A percentile compares a stretch with the other conserved stretches of the same genome.
Evolutionary conservation across 2,113 vertebrate species (phyloP).

Genomic region (Pseudolaguvia tuberculata): DNA sequence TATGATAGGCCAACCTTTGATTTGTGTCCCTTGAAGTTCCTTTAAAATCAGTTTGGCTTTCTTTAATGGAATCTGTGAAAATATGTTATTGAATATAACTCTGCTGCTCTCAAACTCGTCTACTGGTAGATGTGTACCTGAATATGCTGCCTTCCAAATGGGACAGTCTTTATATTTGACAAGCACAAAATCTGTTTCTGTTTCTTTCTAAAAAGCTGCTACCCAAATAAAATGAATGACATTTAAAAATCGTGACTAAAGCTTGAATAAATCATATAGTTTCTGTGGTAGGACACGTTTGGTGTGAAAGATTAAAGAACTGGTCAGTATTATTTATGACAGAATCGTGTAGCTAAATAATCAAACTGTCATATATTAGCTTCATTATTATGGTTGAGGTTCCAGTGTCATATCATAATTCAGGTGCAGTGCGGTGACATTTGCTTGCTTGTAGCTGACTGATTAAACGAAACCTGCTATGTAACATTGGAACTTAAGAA

Average conservation of each 20-base stretch:
- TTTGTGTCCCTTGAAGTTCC: not conserved
- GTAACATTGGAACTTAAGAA: conserved; percentile 11
- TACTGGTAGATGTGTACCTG: not conserved
- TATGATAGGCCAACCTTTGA: too few species aligned
- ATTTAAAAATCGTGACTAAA: conserved; percentile 4
- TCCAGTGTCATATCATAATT: conserved; percentile 12
- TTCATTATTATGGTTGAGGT: conserved; percentile 8
- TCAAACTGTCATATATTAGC: not conserved
- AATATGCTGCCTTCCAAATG: conserved; percentile 5
- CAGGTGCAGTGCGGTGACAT: not conserved
- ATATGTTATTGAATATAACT: not conserved
- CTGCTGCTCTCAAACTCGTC: conserved; percentile 5
- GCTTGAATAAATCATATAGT: not conserved
- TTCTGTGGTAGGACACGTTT: not conserved
- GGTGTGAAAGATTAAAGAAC: not conserved
- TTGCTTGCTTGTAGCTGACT: conserved; percentile 7
- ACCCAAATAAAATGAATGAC: not conserved
- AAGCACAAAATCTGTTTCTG: not conserved
- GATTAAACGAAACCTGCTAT: not conserved
- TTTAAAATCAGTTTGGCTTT: not conserved
- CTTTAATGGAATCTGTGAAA: not conserved
- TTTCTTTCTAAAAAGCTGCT: conserved; percentile 1
- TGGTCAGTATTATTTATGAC: not conserved
- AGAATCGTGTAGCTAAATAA: not conserved
- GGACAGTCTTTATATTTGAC: conserved; percentile 1